A percentile compares a stretch with the other conserved stretches of the same genome.
These are phyloP conservation scores for Litocranius walleri DNA, from an alignment of 2,113 vertebrate genomes.

Conservation along the genomic window DNA sequence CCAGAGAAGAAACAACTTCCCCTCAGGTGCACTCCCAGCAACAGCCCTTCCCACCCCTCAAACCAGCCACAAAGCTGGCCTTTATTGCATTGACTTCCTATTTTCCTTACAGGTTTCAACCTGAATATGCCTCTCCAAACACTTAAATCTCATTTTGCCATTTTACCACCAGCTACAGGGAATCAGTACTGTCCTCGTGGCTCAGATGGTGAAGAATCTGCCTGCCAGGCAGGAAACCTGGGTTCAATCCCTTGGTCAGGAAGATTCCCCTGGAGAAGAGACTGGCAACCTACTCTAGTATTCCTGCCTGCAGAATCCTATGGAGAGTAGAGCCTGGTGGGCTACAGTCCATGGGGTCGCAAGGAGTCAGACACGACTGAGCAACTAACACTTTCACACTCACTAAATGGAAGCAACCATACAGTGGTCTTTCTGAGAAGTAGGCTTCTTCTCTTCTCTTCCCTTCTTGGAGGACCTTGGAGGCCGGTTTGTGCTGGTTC, in stretches of 20 bases:
- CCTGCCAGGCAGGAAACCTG: background rate
- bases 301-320: background rate
- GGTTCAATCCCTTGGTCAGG: background rate
- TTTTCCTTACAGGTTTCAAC: background rate
- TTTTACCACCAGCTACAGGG: background rate
- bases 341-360: background rate
- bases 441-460: too few relatives aligned
- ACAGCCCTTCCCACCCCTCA: background rate
- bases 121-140: too few relatives aligned
- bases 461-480: rapidly evolving
- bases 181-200: background rate
- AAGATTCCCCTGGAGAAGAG: background rate
- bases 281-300: background rate
- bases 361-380: background rate
- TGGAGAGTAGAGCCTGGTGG: background rate
- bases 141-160: background rate
- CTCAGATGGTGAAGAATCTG: background rate
- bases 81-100: background rate
- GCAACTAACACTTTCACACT: background rate
- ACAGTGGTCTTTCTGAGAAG: rapidly evolving
- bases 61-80: background rate
- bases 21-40: rapidly evolving
- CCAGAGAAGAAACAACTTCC: background rate
- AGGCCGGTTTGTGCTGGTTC: background rate
- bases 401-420: rapidly evolving